Evolutionary conservation across 2,888 invertebrate genomes (phyloP).

Genomic region (Cheilosia scutellata): DNA sequence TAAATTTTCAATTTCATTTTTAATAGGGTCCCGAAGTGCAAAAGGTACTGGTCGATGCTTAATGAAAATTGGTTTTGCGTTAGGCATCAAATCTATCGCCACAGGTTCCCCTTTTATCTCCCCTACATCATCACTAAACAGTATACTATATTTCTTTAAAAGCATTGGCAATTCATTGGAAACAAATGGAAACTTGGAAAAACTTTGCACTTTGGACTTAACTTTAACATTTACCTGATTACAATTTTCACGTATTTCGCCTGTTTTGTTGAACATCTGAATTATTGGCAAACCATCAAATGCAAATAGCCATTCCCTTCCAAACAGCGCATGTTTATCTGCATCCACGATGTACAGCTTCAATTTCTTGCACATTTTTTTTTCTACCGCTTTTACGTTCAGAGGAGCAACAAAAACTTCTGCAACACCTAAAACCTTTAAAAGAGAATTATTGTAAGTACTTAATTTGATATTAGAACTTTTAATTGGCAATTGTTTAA

Average conservation of each 20-base stretch:
- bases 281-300: slow-evolving; percentile 2
- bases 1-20: background rate
- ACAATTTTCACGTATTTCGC: background rate
- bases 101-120: slow-evolving; percentile 7
- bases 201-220: background rate
- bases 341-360: slow-evolving; percentile 1
- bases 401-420: slow-evolving; percentile 16
- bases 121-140: slow-evolving; percentile 7
- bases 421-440: slow-evolving; percentile 11
- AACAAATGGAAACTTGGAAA: background rate
- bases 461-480: background rate
- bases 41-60: background rate
- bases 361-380: background rate
- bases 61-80: slow-evolving; percentile 6
- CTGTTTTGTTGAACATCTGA: background rate
- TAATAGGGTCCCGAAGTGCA: background rate
- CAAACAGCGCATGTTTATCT: background rate
- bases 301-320: slow-evolving; percentile 12
- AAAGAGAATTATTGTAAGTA: slow-evolving; percentile 6
- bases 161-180: background rate
- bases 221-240: slow-evolving; percentile 5
- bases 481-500: slow-evolving; percentile 1
- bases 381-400: background rate
- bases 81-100: slow-evolving; percentile 5
- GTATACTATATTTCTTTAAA: background rate